These are phyloP conservation scores for Adoxophyes honmai DNA, from an alignment of 1,140 invertebrate genomes.

Conservation along the genomic window DNA sequence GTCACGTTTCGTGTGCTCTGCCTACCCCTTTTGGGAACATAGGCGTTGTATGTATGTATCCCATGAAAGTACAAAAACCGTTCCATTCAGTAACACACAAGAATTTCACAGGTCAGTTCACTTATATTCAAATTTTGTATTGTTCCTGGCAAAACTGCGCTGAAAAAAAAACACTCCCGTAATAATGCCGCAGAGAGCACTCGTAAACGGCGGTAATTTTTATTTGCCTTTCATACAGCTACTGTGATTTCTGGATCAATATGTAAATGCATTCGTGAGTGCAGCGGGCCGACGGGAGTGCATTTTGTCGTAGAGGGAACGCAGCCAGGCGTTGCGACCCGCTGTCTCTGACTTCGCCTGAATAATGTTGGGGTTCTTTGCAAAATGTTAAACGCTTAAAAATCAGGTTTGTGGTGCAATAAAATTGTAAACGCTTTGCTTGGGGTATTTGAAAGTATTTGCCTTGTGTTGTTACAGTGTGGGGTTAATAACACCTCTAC, in stretches of 20 bases:
- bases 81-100: too few species aligned
- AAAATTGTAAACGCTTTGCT: too few species aligned
- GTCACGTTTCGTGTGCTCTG: too few species aligned
- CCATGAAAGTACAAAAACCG: too few species aligned
- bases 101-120: too few species aligned
- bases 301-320: conserved; percentile 52
- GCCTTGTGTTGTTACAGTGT: too few species aligned
- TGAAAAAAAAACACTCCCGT: conserved; percentile 1
- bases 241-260: conserved; percentile 62
- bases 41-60: too few species aligned
- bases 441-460: too few species aligned
- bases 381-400: conserved; percentile 3
- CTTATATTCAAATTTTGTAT: too few species aligned
- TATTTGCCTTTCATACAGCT: conserved; percentile 44
- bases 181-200: conserved; percentile 6
- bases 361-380: not conserved
- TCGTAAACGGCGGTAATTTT: conserved; percentile 25
- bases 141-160: conserved; percentile 20
- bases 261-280: conserved; percentile 68
- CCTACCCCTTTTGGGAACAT: too few species aligned
- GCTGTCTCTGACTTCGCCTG: conserved; percentile 16
- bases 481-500: too few species aligned
- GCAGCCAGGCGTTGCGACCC: conserved; percentile 31
- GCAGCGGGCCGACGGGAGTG: conserved; percentile 43
- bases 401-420: not conserved